Evolutionary conservation across 1,140 invertebrate species (phyloP).

Genomic region (Reticulitermes speratus): DNA sequence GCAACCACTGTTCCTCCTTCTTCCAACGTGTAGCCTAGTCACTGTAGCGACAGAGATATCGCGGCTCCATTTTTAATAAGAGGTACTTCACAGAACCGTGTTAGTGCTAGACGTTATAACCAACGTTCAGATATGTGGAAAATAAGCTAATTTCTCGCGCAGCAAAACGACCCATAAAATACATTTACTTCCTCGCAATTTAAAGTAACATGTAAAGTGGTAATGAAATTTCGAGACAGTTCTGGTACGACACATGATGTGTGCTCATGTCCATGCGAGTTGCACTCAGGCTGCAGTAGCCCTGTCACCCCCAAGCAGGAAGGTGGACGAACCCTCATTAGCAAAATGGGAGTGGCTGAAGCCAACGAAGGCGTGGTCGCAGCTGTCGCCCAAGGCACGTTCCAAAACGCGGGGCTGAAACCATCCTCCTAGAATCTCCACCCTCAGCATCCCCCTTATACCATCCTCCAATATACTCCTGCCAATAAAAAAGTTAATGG

Average conservation of each 20-base stretch:
- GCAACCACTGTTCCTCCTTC: neutral
- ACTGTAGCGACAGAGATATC: no score
- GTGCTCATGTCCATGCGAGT: neutral
- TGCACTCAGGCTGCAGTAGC: neutral
- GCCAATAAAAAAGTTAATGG: neutral
- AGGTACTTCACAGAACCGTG: neutral
- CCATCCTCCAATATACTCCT: neutral
- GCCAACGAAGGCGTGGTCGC: neutral
- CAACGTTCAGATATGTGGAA: neutral
- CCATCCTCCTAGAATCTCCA: neutral
- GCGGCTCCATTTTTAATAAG: neutral
- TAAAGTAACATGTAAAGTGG: neutral
- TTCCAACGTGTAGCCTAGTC: neutral
- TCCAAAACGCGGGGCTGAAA: neutral
- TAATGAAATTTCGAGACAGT: neutral
- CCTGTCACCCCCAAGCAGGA: neutral
- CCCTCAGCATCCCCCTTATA: neutral
- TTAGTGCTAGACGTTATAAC: neutral
- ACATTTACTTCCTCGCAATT: neutral
- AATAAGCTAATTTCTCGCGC: neutral
- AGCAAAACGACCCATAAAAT: neutral
- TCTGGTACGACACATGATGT: neutral
- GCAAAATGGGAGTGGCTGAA: conserved; percentile 11
- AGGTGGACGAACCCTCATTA: neutral
- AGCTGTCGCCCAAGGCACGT: conserved; percentile 2